Percentiles rank a stretch among this genome's conserved stretches.
Evolutionary conservation across 2,113 vertebrate species (phyloP).

Genomic region (Malurus alboscapulatus): DNA sequence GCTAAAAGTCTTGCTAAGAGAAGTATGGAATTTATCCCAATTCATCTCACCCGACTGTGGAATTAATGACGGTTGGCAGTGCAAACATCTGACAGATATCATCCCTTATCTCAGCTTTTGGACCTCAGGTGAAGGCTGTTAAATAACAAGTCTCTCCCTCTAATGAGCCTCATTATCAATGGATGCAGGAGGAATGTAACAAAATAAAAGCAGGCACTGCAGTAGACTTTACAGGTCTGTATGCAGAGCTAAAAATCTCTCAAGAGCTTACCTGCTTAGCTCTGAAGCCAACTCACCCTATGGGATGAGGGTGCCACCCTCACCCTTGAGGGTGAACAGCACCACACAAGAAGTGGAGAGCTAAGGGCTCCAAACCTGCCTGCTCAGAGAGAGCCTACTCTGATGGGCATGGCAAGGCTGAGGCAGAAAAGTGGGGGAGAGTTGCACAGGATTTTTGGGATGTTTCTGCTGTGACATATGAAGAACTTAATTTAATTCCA

Average conservation of each 20-base stretch:
- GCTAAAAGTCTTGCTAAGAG: not conserved
- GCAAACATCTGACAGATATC: not conserved
- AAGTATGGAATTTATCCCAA: not conserved
- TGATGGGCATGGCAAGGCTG: rapidly evolving
- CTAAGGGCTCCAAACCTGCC: not conserved
- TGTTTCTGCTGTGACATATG: not conserved
- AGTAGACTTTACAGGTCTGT: not conserved
- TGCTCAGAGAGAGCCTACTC: not conserved
- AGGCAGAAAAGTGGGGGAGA: not conserved
- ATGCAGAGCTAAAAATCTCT: not conserved
- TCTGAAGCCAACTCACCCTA: not conserved
- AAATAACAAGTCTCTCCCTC: not conserved
- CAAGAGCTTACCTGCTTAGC: not conserved
- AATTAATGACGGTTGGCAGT: not conserved
- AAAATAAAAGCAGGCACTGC: not conserved
- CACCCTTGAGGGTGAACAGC: not conserved
- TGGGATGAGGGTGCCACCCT: too few species aligned
- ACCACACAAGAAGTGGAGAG: not conserved
- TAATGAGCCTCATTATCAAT: not conserved
- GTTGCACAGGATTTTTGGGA: not conserved
- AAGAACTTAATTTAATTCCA: not conserved
- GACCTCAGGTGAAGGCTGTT: not conserved
- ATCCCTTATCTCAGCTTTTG: not conserved
- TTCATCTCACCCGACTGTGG: not conserved
- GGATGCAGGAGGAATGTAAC: not conserved